Conservation (phyloP, 2,113 vertebrate genomes). For the Eidolon helvum region DNA sequence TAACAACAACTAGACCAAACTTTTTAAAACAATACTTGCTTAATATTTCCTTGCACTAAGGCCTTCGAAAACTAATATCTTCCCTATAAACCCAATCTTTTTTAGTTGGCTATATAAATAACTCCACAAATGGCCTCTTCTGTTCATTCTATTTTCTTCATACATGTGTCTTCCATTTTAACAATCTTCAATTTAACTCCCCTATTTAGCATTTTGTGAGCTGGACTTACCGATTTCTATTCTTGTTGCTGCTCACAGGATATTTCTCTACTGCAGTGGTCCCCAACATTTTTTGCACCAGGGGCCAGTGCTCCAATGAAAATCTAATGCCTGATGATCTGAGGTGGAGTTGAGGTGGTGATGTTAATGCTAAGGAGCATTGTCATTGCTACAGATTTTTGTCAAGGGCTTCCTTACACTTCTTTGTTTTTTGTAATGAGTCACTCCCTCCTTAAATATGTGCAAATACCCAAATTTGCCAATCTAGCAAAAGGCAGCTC, state of each 20-base stretch:
- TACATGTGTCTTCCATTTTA: neutral
- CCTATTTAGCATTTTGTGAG: fast-evolving
- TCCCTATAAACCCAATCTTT: neutral
- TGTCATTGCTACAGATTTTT: neutral
- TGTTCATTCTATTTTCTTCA: neutral
- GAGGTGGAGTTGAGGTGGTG: too few relatives aligned
- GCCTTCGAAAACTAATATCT: neutral
- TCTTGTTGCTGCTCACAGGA: neutral
- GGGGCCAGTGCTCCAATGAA: too few relatives aligned
- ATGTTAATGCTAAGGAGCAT: too few relatives aligned
- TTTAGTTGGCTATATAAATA: neutral
- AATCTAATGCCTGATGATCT: too few relatives aligned
- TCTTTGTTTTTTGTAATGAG: neutral
- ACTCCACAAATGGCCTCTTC: neutral
- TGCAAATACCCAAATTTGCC: neutral
- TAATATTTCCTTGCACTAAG: neutral
- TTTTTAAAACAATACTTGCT: neutral
- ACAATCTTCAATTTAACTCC: neutral
- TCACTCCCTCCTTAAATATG: fast-evolving
- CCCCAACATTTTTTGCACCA: too few relatives aligned
- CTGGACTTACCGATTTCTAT: neutral
- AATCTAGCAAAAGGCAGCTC: neutral
- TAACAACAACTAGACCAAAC: neutral
- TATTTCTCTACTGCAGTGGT: neutral
- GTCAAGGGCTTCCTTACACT: neutral